Conservation (phyloP, 2,888 invertebrate species). For the Andricus quercusramuli region DNA sequence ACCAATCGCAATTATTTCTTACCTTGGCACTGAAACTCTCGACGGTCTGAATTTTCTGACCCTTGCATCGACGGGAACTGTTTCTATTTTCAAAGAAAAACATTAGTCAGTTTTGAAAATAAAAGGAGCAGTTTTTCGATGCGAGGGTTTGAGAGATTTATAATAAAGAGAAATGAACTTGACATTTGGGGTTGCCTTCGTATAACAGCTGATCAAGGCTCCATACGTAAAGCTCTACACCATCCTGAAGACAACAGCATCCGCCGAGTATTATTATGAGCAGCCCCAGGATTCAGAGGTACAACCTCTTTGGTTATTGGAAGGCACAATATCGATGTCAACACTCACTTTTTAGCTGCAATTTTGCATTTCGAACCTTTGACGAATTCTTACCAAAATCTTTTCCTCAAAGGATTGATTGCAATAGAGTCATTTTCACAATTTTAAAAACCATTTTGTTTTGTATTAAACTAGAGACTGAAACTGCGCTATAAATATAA, state of each 20-base stretch:
- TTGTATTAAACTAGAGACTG: neutral
- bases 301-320: conserved; percentile 61
- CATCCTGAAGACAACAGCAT: conserved; percentile 95
- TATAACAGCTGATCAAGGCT: conserved; percentile 94
- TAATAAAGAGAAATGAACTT: conserved; percentile 47
- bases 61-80: conserved; percentile 1
- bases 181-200: conserved; percentile 64
- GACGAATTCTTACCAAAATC: conserved; percentile 36
- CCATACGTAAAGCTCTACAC: conserved; percentile 98
- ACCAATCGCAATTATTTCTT: neutral
- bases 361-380: conserved; percentile 17
- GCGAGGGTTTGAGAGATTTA: neutral
- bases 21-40: conserved; percentile 16
- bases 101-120: neutral
- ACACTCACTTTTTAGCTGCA: conserved; percentile 54
- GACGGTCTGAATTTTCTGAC: neutral
- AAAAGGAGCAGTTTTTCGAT: conserved; percentile 2
- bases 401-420: conserved; percentile 26
- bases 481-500: neutral
- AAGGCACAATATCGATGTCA: conserved; percentile 61
- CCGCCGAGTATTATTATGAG: conserved; percentile 82
- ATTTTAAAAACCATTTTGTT: neutral
- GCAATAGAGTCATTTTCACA: neutral
- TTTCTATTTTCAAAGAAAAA: neutral
- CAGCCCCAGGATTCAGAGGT: conserved; percentile 78